Percentiles rank a stretch among this genome's conserved stretches.
Evolutionary conservation across 2,797 vertebrate genomes (phyloP).

Genomic region (Pangasius djambal): DNA sequence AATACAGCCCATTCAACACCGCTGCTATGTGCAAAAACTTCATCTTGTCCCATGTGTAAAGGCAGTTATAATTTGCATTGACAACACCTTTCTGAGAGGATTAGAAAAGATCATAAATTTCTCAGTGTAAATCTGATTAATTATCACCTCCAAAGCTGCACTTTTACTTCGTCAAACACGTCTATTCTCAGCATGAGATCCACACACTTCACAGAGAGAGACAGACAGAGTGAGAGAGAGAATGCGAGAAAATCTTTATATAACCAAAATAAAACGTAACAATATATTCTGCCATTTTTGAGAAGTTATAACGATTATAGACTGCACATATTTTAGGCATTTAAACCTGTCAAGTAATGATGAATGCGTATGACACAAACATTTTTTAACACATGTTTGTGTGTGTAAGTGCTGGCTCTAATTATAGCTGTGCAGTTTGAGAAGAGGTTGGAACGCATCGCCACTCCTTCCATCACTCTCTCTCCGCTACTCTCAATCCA

Average conservation of each 20-base stretch:
- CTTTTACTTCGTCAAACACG: constrained; percentile 46
- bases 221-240: not conserved
- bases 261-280: not conserved
- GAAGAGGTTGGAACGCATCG: constrained; percentile 34
- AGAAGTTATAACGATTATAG: not conserved
- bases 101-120: constrained; percentile 51
- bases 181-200: constrained; percentile 45
- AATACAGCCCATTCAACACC: not conserved
- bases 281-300: not conserved
- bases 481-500: constrained; percentile 46
- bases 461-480: constrained; percentile 50
- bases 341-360: constrained; percentile 12
- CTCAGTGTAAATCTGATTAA: constrained; percentile 57
- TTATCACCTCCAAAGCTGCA: constrained; percentile 62
- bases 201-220: constrained; percentile 23
- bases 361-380: constrained; percentile 27
- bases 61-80: constrained; percentile 53
- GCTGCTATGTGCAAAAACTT: constrained; percentile 2
- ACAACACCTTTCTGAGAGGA: constrained; percentile 61
- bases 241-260: not conserved
- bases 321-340: not conserved
- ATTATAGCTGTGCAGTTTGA: constrained; percentile 49
- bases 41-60: constrained; percentile 40
- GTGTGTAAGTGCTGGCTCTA: constrained; percentile 46
- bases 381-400: constrained; percentile 23